A percentile compares a stretch with the other conserved stretches of the same genome.
phyloP scores from a whole-genome alignment of 2,797 vertebrate genomes.

The Phoeniculus purpureus region DNA sequence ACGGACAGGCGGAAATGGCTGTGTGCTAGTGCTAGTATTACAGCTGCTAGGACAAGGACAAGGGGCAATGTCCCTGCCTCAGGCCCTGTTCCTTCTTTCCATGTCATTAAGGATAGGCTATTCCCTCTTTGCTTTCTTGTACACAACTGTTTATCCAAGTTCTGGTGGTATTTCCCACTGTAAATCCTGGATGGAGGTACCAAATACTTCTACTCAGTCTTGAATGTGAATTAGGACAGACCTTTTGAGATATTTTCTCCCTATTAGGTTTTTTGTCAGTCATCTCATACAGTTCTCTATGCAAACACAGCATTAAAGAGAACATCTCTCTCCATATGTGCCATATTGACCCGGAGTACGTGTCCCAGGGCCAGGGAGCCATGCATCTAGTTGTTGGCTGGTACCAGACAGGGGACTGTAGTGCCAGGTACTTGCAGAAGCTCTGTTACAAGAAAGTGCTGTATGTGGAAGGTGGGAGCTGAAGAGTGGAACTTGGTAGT shows the following conservation, averaged over 20 bases:
- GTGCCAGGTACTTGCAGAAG: background rate
- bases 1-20: background rate
- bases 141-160: background rate
- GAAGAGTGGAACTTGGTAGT: background rate
- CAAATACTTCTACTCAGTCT: background rate
- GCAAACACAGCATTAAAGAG: rapidly evolving
- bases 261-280: background rate
- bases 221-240: background rate
- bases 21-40: rapidly evolving
- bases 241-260: background rate
- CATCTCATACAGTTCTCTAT: background rate
- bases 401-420: background rate
- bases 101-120: background rate
- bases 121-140: background rate
- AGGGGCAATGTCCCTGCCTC: background rate
- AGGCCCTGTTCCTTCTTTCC: background rate
- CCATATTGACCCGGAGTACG: background rate
- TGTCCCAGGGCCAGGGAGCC: background rate
- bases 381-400: background rate
- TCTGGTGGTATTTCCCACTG: background rate
- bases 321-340: background rate
- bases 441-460: background rate
- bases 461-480: rapidly evolving
- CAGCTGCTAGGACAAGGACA: background rate
- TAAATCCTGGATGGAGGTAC: background rate